phyloP scores from a whole-genome alignment of 2,888 invertebrate species.

The Allolobophora icterica region DNA sequence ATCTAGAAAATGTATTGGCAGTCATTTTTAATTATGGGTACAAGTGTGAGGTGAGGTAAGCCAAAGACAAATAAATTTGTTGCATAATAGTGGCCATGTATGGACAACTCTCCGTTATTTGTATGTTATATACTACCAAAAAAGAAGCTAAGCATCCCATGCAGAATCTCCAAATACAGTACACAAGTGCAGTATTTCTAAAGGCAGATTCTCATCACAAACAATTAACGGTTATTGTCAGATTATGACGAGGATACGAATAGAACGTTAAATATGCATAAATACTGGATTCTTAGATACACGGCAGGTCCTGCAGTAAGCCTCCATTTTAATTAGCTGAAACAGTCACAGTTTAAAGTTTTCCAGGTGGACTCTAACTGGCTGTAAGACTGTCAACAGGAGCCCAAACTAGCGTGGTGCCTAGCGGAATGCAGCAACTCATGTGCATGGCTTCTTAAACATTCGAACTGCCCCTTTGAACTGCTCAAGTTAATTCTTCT shows the following conservation, averaged over 20 bases:
- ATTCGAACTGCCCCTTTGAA: too few species aligned
- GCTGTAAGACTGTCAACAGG: neutral
- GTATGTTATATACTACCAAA: too few species aligned
- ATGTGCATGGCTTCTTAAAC: too few species aligned
- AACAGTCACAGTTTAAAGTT: neutral
- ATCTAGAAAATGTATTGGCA: too few species aligned
- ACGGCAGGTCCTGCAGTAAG: neutral
- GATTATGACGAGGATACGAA: neutral
- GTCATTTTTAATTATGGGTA: too few species aligned
- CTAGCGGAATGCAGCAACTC: too few species aligned
- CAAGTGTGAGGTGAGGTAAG: neutral
- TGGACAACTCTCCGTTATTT: neutral
- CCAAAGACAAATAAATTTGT: too few species aligned
- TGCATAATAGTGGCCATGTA: neutral
- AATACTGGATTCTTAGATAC: neutral
- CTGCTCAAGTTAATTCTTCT: too few species aligned
- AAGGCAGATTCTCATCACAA: neutral
- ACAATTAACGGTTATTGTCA: neutral
- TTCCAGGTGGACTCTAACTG: too few species aligned
- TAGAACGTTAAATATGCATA: neutral
- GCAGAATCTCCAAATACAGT: neutral
- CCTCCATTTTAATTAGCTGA: neutral
- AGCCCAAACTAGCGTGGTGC: neutral
- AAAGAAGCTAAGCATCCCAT: slow-evolving; percentile 8
- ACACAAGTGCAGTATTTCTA: neutral